Evolutionary conservation across 2,888 invertebrate species (phyloP), one percentile per base, ranked within the genome.

Genomic region (Thereva nobilitata): DNA sequence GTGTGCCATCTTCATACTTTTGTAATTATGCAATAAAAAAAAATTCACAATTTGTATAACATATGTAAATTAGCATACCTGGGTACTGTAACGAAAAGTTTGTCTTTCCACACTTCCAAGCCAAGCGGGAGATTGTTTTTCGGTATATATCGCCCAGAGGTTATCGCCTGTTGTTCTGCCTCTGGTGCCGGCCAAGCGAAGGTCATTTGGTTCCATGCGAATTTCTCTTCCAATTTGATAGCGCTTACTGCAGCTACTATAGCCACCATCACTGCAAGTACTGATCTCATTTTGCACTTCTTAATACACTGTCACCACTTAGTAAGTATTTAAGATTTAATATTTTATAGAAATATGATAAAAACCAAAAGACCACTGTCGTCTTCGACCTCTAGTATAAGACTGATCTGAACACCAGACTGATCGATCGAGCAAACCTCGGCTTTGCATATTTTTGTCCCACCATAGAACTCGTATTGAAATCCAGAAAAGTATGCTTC

Each of bases 81-180:
- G 67, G 89, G 89, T 35, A 89, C 85, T 5, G 89, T 89, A 44
- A 89, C 82, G 74, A 87, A 91, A 52, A 87, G 78, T 83, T 87
- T 90, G 79, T 88, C 82, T 74, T 84, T 86, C 89, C 89, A 91
- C 65, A 86, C 83, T 64, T 87, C 90, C 69, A 91, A 74, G 8
- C 90, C 91, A 56, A 91, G 79, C 0, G 89, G 89, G 56, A 90
- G 80, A 79, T 90, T 90, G 76, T 90, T 86, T 64, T 82, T 85
- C 7, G 84, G 85, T 4, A 88, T 80, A 75, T 87, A 91, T 56
- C 82, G 82, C 49, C 86, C 86, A 10, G 82, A 83, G 49, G 81
- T 82, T n/a, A 89, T 80, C 9, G 89, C 88, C 34, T 82, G 83
- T 70, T 86, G 83, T 73, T 85, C 83, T 47, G 83, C 84, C 67